A percentile compares a stretch with the other conserved stretches of the same genome.
These are phyloP conservation scores for Abscondita cerata DNA, from an alignment of 2,888 invertebrate species.

Conservation along the genomic window DNA sequence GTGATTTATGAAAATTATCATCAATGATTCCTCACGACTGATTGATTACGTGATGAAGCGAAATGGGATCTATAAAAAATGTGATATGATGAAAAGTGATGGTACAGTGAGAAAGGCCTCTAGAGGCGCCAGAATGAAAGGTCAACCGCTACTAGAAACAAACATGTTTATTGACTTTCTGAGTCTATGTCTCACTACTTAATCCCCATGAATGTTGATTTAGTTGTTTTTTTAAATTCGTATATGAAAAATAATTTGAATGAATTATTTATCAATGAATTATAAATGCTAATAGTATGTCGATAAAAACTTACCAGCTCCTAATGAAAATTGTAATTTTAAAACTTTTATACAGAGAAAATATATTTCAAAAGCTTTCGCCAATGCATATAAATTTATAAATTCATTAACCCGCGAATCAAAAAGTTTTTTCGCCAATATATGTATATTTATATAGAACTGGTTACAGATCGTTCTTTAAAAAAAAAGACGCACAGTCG, in stretches of 20 bases:
- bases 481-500: constrained; percentile 29
- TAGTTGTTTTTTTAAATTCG: constrained; percentile 22
- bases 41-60: constrained; percentile 6
- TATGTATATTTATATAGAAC: too few species aligned
- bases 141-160: constrained; percentile 42
- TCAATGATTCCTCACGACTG: constrained; percentile 1
- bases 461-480: constrained; percentile 35
- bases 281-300: constrained; percentile 23
- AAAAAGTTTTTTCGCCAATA: constrained; percentile 35
- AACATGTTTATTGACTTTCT: constrained; percentile 40
- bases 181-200: constrained; percentile 35
- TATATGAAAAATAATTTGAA: constrained; percentile 26
- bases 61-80: constrained; percentile 25
- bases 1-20: background rate
- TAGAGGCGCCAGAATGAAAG: constrained; percentile 43
- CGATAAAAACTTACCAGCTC: constrained; percentile 9
- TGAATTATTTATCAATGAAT: constrained; percentile 33
- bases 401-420: constrained; percentile 6
- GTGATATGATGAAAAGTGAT: constrained; percentile 33
- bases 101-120: constrained; percentile 30
- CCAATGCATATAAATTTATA: constrained; percentile 5
- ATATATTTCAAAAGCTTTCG: constrained; percentile 5
- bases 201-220: constrained; percentile 30
- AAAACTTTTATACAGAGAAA: background rate
- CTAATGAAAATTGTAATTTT: constrained; percentile 11